These are phyloP conservation scores for Helicoverpa armigera DNA, from an alignment of 1,140 invertebrate genomes.

Conservation along the genomic window DNA sequence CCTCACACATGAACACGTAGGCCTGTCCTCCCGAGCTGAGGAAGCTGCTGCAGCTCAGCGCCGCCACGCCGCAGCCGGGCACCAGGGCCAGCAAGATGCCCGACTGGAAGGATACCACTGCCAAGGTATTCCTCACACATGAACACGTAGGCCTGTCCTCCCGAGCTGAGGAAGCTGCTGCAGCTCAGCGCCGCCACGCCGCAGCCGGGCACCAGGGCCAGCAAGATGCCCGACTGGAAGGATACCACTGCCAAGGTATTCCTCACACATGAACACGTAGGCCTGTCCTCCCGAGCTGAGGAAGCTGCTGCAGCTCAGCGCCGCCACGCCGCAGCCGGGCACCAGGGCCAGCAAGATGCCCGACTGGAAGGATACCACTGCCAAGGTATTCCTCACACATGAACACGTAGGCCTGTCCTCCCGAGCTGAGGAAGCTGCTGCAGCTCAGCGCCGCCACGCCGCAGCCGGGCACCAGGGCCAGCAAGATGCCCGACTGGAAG, in stretches of 20 bases:
- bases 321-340: slow-evolving; percentile 96
- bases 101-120: slow-evolving; percentile 96
- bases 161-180: slow-evolving; percentile 93
- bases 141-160: slow-evolving; percentile 96
- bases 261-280: slow-evolving; percentile 88
- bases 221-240: slow-evolving; percentile 94
- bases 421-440: slow-evolving; percentile 94
- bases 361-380: slow-evolving; percentile 96
- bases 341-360: slow-evolving; percentile 95
- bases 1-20: slow-evolving; percentile 88
- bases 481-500: slow-evolving; percentile 94
- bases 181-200: slow-evolving; percentile 94
- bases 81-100: slow-evolving; percentile 95
- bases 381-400: slow-evolving; percentile 88
- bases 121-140: slow-evolving; percentile 87
- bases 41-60: slow-evolving; percentile 92
- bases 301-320: slow-evolving; percentile 92
- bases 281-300: slow-evolving; percentile 97
- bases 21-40: slow-evolving; percentile 97
- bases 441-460: slow-evolving; percentile 94
- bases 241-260: slow-evolving; percentile 94
- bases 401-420: slow-evolving; percentile 98
- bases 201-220: slow-evolving; percentile 97
- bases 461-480: slow-evolving; percentile 97
- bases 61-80: slow-evolving; percentile 96